Percentiles rank a stretch among this genome's conserved stretches.
These are phyloP conservation scores for Drosophila santomea DNA, from an alignment of 1,140 invertebrate genomes.

Conservation along the genomic window DNA sequence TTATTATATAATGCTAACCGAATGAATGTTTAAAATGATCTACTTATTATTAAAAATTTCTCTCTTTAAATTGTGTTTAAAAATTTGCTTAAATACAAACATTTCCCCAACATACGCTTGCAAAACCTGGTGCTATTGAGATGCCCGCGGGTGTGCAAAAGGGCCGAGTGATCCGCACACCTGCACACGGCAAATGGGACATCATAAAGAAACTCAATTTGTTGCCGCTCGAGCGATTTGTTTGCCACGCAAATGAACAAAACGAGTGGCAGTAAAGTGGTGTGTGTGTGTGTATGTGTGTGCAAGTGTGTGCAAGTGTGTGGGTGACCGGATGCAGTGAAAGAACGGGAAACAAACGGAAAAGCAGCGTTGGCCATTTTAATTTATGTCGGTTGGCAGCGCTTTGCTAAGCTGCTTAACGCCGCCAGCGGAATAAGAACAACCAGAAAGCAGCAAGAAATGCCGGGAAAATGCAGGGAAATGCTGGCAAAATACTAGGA, in stretches of 20 bases:
- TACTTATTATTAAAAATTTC: too few relatives aligned
- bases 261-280: conserved; percentile 54
- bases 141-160: conserved; percentile 4
- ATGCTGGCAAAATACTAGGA: conserved; percentile 12
- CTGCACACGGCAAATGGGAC: conserved; percentile 72
- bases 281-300: conserved; percentile 10
- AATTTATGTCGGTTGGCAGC: conserved; percentile 78
- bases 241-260: conserved; percentile 81
- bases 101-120: too few relatives aligned
- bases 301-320: conserved; percentile 17
- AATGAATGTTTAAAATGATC: too few relatives aligned
- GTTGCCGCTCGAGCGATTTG: conserved; percentile 78
- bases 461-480: conserved; percentile 2
- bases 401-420: conserved; percentile 75
- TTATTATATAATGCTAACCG: too few relatives aligned
- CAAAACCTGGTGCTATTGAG: background rate
- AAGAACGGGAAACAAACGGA: conserved; percentile 34
- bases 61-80: too few relatives aligned
- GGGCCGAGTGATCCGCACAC: conserved; percentile 54
- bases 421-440: conserved; percentile 53
- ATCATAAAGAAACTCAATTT: conserved; percentile 83
- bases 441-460: conserved; percentile 41
- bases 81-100: too few relatives aligned
- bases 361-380: conserved; percentile 77
- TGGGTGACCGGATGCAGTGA: conserved; percentile 58